These are phyloP conservation scores for Napeogenes inachia DNA, from an alignment of 2,888 invertebrate species.

Conservation along the genomic window DNA sequence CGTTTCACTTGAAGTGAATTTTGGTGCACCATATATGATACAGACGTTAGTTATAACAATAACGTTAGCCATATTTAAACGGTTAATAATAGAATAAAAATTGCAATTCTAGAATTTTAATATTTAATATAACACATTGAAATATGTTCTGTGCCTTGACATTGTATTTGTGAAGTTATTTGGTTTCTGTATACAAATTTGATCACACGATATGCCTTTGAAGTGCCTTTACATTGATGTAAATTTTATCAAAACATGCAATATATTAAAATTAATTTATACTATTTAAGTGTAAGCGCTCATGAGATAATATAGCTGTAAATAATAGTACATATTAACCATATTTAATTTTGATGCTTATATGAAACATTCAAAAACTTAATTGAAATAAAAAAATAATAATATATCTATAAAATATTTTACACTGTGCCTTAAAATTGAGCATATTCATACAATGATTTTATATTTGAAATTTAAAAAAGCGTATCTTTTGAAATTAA, in stretches of 20 bases:
- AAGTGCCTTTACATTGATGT: not conserved
- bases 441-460: not conserved
- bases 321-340: too few relatives aligned
- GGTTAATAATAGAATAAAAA: not conserved
- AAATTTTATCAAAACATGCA: not conserved
- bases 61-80: conserved; percentile 7
- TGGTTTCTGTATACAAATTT: not conserved
- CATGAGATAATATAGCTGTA: not conserved
- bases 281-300: not conserved
- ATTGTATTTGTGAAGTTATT: not conserved
- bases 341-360: too few relatives aligned
- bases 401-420: too few relatives aligned
- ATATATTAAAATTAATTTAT: not conserved
- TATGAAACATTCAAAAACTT: too few relatives aligned
- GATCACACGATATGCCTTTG: not conserved
- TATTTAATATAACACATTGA: not conserved
- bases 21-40: conserved; percentile 24
- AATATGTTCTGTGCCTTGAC: not conserved
- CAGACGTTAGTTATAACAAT: not conserved
- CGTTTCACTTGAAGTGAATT: conserved; percentile 40
- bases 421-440: not conserved
- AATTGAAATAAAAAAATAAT: too few relatives aligned
- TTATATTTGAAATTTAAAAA: not conserved
- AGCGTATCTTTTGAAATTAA: not conserved
- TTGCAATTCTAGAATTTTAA: conserved; percentile 1